Evolutionary conservation across 2,888 invertebrate species (phyloP).

Genomic region (Acleris holmiana): DNA sequence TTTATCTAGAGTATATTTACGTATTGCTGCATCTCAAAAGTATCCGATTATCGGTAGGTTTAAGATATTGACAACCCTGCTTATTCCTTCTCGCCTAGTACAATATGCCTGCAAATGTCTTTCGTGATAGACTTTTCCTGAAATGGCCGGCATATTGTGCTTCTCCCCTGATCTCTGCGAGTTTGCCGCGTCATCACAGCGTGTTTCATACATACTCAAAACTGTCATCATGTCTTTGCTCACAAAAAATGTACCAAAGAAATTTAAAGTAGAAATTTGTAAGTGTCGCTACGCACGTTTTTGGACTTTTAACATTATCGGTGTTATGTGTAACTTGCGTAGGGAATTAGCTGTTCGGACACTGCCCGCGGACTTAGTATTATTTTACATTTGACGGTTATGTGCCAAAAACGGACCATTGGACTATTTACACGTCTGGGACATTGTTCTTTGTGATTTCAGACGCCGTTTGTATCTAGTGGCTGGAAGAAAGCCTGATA

Average conservation of each 20-base stretch:
- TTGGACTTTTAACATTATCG: slow-evolving; percentile 34
- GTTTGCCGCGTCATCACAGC: slow-evolving; percentile 3
- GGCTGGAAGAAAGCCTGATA: neutral
- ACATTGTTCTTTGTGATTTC: slow-evolving; percentile 17
- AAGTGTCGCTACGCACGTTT: slow-evolving; percentile 54
- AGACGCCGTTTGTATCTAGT: slow-evolving; percentile 22
- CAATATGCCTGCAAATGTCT: neutral
- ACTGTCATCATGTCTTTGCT: slow-evolving; percentile 71
- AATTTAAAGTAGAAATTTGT: slow-evolving; percentile 54
- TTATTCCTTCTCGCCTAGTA: too few relatives aligned
- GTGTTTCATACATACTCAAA: slow-evolving; percentile 55
- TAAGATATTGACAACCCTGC: too few relatives aligned
- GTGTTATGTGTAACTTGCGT: slow-evolving; percentile 26
- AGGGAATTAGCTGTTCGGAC: slow-evolving; percentile 11
- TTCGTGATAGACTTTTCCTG: neutral
- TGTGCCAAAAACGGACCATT: slow-evolving; percentile 81
- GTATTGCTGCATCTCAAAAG: too few relatives aligned
- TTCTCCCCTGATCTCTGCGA: neutral
- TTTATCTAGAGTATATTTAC: too few relatives aligned
- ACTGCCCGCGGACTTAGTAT: slow-evolving; percentile 55
- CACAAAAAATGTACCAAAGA: slow-evolving; percentile 82
- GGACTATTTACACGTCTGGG: slow-evolving; percentile 21
- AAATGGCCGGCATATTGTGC: neutral
- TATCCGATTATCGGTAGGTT: too few relatives aligned
- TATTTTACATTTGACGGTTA: slow-evolving; percentile 66